Evolutionary conservation across 2,888 invertebrate genomes (phyloP).

Genomic region (Agrotis segetum): DNA sequence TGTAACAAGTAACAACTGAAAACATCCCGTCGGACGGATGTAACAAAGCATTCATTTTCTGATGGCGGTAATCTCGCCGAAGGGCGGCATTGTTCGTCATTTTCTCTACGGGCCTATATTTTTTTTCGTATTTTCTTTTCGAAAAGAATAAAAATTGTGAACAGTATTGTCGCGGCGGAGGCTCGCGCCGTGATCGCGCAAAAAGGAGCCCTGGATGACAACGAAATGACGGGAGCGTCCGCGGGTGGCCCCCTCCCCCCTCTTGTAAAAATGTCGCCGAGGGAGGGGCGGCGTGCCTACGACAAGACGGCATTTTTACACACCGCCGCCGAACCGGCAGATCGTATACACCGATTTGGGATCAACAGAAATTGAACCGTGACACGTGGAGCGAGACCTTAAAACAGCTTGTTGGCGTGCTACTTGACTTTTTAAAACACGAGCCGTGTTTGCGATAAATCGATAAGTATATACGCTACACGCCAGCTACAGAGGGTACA

Average conservation of each 20-base stretch:
- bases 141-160: conserved; percentile 89
- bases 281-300: conserved; percentile 86
- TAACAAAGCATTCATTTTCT: conserved; percentile 90
- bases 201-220: conserved; percentile 89
- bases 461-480: conserved; percentile 86
- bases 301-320: conserved; percentile 90
- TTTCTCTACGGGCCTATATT: conserved; percentile 80
- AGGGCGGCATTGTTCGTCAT: conserved; percentile 90
- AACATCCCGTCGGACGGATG: conserved; percentile 85
- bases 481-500: conserved; percentile 84
- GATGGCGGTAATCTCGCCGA: conserved; percentile 90
- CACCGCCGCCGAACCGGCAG: conserved; percentile 76
- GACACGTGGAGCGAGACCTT: conserved; percentile 54
- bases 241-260: conserved; percentile 82
- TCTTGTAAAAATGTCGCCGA: conserved; percentile 86
- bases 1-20: conserved; percentile 88
- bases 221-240: conserved; percentile 89
- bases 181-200: conserved; percentile 86
- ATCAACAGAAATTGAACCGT: conserved; percentile 73
- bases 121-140: conserved; percentile 86
- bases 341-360: conserved; percentile 76
- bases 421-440: conserved; percentile 84
- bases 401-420: conserved; percentile 49
- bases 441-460: conserved; percentile 87
- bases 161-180: conserved; percentile 89